These are phyloP conservation scores for Turdus rufiventris DNA, from an alignment of 2,113 vertebrate genomes.

Conservation along the genomic window DNA sequence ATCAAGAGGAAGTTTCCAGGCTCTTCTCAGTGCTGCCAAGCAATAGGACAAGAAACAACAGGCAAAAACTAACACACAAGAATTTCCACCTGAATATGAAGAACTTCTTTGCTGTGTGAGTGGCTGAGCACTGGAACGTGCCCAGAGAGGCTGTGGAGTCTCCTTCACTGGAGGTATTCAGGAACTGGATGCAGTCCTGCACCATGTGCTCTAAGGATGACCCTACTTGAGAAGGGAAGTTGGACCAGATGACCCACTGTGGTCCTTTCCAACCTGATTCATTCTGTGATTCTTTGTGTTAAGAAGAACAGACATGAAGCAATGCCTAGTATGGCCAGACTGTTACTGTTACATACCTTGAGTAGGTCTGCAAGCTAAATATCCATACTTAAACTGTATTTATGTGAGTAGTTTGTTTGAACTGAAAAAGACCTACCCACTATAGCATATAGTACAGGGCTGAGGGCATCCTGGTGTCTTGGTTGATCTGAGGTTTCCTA, in stretches of 20 bases:
- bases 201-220: background rate
- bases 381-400: background rate
- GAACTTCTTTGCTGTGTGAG: background rate
- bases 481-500: background rate
- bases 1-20: background rate
- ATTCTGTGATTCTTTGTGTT: background rate
- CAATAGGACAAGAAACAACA: accelerated
- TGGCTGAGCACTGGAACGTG: background rate
- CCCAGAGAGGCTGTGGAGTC: background rate
- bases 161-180: background rate
- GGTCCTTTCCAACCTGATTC: background rate
- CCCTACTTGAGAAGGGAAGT: background rate
- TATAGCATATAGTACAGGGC: background rate
- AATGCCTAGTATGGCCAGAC: background rate
- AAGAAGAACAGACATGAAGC: background rate
- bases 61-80: background rate
- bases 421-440: background rate
- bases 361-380: background rate
- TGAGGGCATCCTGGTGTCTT: background rate
- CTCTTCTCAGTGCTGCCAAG: accelerated
- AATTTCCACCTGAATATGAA: background rate
- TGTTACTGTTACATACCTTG: background rate
- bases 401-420: background rate
- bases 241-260: background rate
- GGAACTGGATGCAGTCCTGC: background rate